phyloP scores from a whole-genome alignment of 1,140 invertebrate genomes.

The Drosophila gunungcola region DNA sequence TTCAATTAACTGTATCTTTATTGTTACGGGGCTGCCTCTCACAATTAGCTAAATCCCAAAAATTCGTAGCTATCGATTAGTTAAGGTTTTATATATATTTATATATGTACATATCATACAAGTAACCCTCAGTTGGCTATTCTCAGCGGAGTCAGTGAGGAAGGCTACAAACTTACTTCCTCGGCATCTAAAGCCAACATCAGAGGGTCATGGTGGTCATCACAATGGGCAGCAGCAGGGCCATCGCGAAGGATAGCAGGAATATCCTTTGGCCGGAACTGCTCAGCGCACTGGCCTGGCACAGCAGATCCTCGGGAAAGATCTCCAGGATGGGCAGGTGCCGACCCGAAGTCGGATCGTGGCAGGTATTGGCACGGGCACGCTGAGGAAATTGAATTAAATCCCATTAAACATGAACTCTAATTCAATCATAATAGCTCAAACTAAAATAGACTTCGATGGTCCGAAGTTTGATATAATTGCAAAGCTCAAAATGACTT shows the following conservation, averaged over 20 bases:
- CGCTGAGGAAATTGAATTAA: constrained; percentile 42
- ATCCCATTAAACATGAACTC: background rate
- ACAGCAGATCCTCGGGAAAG: constrained; percentile 90
- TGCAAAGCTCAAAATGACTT: background rate
- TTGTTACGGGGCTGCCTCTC: constrained; percentile 43
- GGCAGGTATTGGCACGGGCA: constrained; percentile 88
- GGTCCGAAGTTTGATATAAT: background rate
- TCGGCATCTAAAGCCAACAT: constrained; percentile 66
- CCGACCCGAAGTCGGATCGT: constrained; percentile 87
- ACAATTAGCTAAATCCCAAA: constrained; percentile 66
- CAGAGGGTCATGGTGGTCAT: constrained; percentile 73
- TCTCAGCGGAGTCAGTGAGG: constrained; percentile 5
- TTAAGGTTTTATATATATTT: constrained; percentile 58
- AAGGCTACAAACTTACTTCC: constrained; percentile 27
- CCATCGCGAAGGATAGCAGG: constrained; percentile 72
- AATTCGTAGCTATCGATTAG: constrained; percentile 58
- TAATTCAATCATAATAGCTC: no score
- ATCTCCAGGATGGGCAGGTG: constrained; percentile 89
- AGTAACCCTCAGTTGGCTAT: constrained; percentile 22
- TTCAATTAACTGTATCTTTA: constrained; percentile 42
- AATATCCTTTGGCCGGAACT: constrained; percentile 85
- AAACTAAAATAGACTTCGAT: background rate
- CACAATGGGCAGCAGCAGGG: constrained; percentile 66
- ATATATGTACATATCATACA: constrained; percentile 74
- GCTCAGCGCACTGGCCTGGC: constrained; percentile 90